Base-by-base conservation (phyloP, 2,113 vertebrate genomes). In the Rhombomys opimus region DNA sequence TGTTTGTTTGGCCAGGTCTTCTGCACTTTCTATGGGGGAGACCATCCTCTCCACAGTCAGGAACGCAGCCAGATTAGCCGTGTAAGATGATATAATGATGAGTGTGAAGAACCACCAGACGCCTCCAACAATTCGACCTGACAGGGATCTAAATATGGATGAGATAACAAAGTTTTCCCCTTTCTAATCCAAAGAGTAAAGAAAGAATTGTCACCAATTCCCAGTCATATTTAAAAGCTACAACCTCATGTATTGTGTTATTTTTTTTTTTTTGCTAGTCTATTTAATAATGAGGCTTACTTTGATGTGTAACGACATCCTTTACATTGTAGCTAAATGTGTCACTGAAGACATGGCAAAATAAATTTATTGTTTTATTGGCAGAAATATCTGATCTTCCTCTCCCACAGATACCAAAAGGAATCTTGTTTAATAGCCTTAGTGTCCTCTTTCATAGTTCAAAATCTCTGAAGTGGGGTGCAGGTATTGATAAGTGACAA, bases 51-150 rank as follows among this genome's bases (percentile, higher is more conserved):
- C 99, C 97, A 99, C 99, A 2, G 99, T 99, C 98, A 99, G 99
- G 98, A 99, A 99, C 94, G 99, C 99, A 96, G 99, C 99, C 97
- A 99, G 99, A 98, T 99, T 99, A 98, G 99, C 99, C 70, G 99
- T 99, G 96, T 99, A 99, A 76, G 99, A 99, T 52, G 99, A 99
- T 98, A 99, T 99, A 98, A 99, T 99, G 98, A 99, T 99, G 94
- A 99, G 99, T 1, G 99, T 99, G 98, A 99, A 99, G 99, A 99
- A 99, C 99, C 99, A 99, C 99, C 99, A 99, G 78, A 99, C 99
- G 68, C 99, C 99, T 97, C 99, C 99, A 25, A 99, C 99, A 97
- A 99, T 99, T 70, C 99, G 99, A 97, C 99, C 99, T 96, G 99
- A 99, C 98, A 99, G 99, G 97, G 99, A 99, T 99, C 99, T 99